Evolutionary conservation across 2,113 vertebrate genomes (phyloP).

Genomic region (Raja brachyura): DNA sequence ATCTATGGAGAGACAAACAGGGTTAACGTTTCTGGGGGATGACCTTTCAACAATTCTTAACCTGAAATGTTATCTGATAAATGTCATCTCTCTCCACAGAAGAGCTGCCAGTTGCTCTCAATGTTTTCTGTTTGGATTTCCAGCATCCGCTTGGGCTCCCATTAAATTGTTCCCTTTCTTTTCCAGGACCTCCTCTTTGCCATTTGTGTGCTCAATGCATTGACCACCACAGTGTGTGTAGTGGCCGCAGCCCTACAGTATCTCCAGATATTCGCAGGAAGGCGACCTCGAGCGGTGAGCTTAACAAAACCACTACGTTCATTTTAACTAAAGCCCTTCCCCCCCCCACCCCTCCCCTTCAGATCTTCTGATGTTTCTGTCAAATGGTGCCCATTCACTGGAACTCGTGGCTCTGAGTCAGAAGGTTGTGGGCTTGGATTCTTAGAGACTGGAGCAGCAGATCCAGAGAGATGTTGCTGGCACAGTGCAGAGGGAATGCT

Average conservation of each 20-base stretch:
- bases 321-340: not conserved
- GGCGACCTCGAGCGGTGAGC: slow-evolving; percentile 65
- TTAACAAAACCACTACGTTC: not conserved
- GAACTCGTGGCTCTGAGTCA: not conserved
- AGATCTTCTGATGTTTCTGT: not conserved
- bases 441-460: not conserved
- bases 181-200: slow-evolving; percentile 75
- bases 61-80: too few relatives aligned
- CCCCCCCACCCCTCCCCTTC: not conserved
- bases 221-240: slow-evolving; percentile 71
- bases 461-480: not conserved
- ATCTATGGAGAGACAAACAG: too few relatives aligned
- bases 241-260: slow-evolving; percentile 63
- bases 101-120: too few relatives aligned
- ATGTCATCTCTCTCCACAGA: too few relatives aligned
- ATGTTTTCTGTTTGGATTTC: too few relatives aligned
- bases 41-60: too few relatives aligned
- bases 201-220: slow-evolving; percentile 67
- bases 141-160: too few relatives aligned
- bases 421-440: not conserved
- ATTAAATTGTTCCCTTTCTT: slow-evolving; percentile 5
- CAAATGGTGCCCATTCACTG: not conserved
- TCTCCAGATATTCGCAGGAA: slow-evolving; percentile 61
- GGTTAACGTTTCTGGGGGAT: too few relatives aligned
- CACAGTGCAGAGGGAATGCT: not conserved